phyloP scores from a whole-genome alignment of 2,888 invertebrate genomes.

The Corythucha ciliata region DNA sequence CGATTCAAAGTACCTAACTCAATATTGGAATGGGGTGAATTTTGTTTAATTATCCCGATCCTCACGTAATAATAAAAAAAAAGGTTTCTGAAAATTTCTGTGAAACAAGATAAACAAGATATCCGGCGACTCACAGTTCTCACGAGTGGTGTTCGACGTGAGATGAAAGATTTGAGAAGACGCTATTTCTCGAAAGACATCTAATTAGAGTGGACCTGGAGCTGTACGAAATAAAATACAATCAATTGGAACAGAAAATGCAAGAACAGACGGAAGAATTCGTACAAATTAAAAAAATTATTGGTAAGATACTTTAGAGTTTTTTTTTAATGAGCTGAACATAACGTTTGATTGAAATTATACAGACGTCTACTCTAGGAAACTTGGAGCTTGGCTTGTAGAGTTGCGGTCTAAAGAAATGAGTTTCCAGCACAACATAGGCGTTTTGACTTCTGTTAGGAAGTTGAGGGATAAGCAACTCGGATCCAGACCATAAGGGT shows the following conservation, averaged over 20 bases:
- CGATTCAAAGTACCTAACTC: background rate
- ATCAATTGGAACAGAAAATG: background rate
- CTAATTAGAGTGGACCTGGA: background rate
- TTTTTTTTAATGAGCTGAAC: no score
- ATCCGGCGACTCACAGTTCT: background rate
- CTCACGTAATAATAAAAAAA: no score
- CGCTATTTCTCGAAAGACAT: background rate
- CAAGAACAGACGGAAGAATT: background rate
- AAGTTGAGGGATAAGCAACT: no score
- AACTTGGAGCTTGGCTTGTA: no score
- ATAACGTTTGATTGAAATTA: no score
- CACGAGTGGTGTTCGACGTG: background rate
- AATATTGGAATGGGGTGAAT: background rate
- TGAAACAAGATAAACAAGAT: slow-evolving; percentile 3
- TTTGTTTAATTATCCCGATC: background rate
- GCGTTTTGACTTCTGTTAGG: no score
- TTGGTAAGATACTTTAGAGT: background rate
- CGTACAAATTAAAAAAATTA: background rate
- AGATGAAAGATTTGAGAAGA: background rate
- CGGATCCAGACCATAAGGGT: no score
- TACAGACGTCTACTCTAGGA: no score
- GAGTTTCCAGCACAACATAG: no score
- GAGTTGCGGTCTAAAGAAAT: no score
- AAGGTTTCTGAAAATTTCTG: background rate
- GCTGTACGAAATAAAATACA: background rate